These are phyloP conservation scores for Pseudomyrmex sp. DNA, from an alignment of 1,140 invertebrate genomes.

Conservation along the genomic window DNA sequence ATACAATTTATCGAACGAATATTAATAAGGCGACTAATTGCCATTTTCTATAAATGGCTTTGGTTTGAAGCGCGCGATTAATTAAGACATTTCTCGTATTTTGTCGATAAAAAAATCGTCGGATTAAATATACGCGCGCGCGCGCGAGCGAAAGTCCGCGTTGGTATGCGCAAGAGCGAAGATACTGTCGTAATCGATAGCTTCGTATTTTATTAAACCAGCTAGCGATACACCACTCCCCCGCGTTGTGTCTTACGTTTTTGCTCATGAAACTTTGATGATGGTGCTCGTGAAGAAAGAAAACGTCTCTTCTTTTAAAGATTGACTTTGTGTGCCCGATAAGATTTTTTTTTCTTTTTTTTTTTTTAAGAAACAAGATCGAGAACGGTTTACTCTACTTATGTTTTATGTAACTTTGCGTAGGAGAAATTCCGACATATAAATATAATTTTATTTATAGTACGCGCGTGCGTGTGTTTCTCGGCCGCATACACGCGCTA, in stretches of 20 bases:
- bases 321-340: slow-evolving; percentile 14
- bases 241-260: slow-evolving; percentile 27
- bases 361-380: background rate
- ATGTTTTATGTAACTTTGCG: background rate
- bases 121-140: background rate
- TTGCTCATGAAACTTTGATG: slow-evolving; percentile 46
- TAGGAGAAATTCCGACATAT: background rate
- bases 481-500: no score
- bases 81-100: slow-evolving; percentile 12
- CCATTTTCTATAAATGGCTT: background rate
- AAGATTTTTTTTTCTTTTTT: background rate
- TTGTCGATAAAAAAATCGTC: slow-evolving; percentile 32
- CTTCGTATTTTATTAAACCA: slow-evolving; percentile 47
- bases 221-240: background rate
- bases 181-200: slow-evolving; percentile 34
- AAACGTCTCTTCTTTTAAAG: slow-evolving; percentile 15
- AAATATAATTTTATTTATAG: background rate
- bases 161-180: slow-evolving; percentile 5
- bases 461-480: background rate
- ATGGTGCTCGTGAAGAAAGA: background rate
- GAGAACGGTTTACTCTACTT: no score
- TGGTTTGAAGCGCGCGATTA: slow-evolving; percentile 8
- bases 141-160: background rate
- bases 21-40: slow-evolving; percentile 25
- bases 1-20: slow-evolving; percentile 4